These are phyloP conservation scores for Peromyscus melanophrys DNA, from an alignment of 2,797 vertebrate genomes.

Conservation along the genomic window DNA sequence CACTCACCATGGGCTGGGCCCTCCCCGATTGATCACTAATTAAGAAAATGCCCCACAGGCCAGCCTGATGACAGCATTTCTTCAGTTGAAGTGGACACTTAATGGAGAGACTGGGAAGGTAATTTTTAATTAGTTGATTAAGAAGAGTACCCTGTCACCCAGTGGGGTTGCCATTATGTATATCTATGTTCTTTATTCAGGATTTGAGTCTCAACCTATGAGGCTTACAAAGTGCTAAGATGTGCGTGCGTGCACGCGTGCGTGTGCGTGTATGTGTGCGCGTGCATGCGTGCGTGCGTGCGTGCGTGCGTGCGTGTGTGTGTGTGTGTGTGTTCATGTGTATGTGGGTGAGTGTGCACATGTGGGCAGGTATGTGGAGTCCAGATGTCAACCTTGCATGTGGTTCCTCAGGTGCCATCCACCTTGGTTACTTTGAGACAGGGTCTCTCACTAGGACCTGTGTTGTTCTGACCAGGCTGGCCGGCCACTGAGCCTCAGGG, in stretches of 20 bases:
- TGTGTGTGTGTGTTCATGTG: neutral
- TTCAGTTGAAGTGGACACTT: neutral
- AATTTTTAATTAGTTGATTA: slow-evolving; percentile 2
- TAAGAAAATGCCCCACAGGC: neutral
- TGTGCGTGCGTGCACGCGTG: too few relatives aligned
- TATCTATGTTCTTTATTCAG: neutral
- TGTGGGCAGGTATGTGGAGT: neutral
- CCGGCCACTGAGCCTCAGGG: neutral
- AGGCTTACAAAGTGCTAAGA: neutral
- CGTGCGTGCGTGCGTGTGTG: too few relatives aligned
- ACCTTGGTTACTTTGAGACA: neutral
- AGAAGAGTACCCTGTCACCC: neutral
- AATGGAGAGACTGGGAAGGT: neutral
- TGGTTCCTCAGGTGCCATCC: neutral
- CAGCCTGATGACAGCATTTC: neutral
- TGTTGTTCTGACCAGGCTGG: neutral
- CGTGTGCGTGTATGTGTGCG: neutral
- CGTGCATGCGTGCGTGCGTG: too few relatives aligned
- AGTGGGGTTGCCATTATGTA: neutral
- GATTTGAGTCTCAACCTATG: neutral
- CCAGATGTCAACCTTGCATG: neutral
- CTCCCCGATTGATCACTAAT: neutral
- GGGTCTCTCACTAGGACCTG: neutral
- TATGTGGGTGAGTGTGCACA: neutral
- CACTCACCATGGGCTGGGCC: neutral